phyloP scores from a whole-genome alignment of 1,140 invertebrate genomes.

The Zaprionus nigranus region DNA sequence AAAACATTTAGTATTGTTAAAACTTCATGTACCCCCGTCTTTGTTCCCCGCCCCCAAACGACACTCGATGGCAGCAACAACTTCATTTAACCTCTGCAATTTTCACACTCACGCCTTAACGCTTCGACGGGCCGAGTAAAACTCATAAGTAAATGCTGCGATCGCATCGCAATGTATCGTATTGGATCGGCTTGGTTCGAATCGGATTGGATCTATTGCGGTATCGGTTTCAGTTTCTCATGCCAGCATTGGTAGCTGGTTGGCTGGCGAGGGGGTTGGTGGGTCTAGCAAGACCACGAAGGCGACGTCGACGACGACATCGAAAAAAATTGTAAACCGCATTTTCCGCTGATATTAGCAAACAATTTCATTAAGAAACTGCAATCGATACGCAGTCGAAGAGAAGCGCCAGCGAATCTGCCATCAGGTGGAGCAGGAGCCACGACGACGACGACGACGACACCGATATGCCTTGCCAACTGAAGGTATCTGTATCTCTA shows the following conservation, averaged over 20 bases:
- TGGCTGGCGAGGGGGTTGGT: not conserved
- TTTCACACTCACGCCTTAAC: slow-evolving; percentile 62
- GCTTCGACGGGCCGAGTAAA: slow-evolving; percentile 12
- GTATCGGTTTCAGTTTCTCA: slow-evolving; percentile 61
- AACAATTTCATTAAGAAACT: slow-evolving; percentile 84
- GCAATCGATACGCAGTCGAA: slow-evolving; percentile 64
- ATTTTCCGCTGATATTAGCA: slow-evolving; percentile 84
- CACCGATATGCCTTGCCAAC: slow-evolving; percentile 48
- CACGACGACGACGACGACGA: slow-evolving; percentile 29
- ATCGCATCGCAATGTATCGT: slow-evolving; percentile 4
- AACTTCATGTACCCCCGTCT: not conserved
- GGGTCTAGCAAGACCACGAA: slow-evolving; percentile 22
- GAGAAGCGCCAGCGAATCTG: slow-evolving; percentile 18
- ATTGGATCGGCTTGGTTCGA: not conserved
- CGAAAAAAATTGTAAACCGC: slow-evolving; percentile 72
- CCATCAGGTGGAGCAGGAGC: slow-evolving; percentile 17
- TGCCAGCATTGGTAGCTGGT: slow-evolving; percentile 59
- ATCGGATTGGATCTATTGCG: slow-evolving; percentile 12
- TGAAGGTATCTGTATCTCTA: slow-evolving; percentile 49
- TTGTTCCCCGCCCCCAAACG: not conserved
- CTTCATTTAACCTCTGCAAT: slow-evolving; percentile 49
- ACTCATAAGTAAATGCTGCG: slow-evolving; percentile 14
- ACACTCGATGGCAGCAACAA: slow-evolving; percentile 17
- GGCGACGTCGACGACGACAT: slow-evolving; percentile 44
- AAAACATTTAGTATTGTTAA: not conserved